These are phyloP conservation scores for Empidonax traillii DNA, from an alignment of 2,113 vertebrate genomes.

Conservation along the genomic window DNA sequence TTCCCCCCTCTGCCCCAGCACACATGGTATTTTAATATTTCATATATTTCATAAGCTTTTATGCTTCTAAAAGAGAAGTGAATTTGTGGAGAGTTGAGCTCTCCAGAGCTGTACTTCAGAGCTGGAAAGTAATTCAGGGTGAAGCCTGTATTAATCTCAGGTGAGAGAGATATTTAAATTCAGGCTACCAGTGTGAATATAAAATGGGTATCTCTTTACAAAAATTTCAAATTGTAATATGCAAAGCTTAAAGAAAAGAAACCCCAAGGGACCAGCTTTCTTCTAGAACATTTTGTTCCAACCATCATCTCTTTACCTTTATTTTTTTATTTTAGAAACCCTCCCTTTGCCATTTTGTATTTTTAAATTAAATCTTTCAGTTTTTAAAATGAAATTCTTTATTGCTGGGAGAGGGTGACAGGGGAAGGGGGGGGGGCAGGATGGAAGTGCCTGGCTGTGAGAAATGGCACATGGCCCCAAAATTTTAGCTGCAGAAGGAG, in stretches of 20 bases:
- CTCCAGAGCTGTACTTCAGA: conserved; percentile 75
- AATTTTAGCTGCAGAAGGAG: background rate
- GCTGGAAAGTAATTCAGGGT: conserved; percentile 76
- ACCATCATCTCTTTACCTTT: conserved; percentile 58
- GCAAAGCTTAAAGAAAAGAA: conserved; percentile 69
- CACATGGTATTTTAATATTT: conserved; percentile 69
- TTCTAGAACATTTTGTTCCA: conserved; percentile 69
- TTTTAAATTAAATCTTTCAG: conserved; percentile 68
- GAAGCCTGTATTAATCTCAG: conserved; percentile 76
- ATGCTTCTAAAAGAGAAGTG: conserved; percentile 74
- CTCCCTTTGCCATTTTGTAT: conserved; percentile 66
- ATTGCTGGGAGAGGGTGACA: background rate
- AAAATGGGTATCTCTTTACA: conserved; percentile 73
- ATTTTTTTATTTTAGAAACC: conserved; percentile 64
- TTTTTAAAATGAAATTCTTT: conserved; percentile 64
- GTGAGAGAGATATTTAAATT: conserved; percentile 74
- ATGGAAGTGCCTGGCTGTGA: background rate
- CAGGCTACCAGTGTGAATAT: conserved; percentile 71
- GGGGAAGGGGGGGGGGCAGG: background rate
- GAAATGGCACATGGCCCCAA: background rate
- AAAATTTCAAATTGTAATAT: conserved; percentile 76
- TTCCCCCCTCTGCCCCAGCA: conserved; percentile 23
- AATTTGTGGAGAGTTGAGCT: conserved; percentile 72
- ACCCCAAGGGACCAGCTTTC: conserved; percentile 66
- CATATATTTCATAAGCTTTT: conserved; percentile 71